Evolutionary conservation across 1,140 invertebrate genomes (phyloP), one percentile per base, ranked within the genome.

Genomic region (Solenopsis fugax): DNA sequence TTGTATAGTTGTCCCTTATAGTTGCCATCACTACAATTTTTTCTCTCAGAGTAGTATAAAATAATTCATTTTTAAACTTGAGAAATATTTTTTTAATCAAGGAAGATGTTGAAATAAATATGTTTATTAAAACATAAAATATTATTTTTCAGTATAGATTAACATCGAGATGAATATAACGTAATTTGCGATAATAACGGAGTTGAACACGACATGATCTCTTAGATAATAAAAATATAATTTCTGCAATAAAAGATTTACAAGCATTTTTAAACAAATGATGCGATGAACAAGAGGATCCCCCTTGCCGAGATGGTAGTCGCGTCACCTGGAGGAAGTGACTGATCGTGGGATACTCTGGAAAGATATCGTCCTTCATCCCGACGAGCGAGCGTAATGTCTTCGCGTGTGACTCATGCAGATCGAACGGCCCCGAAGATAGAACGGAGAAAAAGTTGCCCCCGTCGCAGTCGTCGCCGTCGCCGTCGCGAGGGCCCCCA

Each of bases 351-450:
- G 41, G 84, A 54, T 52, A 54, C 48, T 69, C 41, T 60, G 58
- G 60, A 82, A 72, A 72, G 78, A 82, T 56, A 60, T 71, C 41
- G 80, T 73, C 80, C 80, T 82, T 82, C 82, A 34, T 48, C 48
- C 60, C 56, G 73, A 84, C 34, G 50, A 52, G 41, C 29, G 73
- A 45, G 37, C 48, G 75, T 78, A 64, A 85, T 85, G 58, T 77
- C 60, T 85, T 85, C 75, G 72, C 73, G 82, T 85, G 82, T 84
- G 69, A 84, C 69, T 84, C 80, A 84, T 84, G 80, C 80, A 84
- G 80, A 84, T 84, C 54, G 80, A 75, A 60, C 80, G 69, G 54
- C 41, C 69, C 52, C 80, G 80, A 73, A 54, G 48, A 85, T 76
- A 85, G 60, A 64, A 7, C 12, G 73, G 24, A 78, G 48, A 82